Evolutionary conservation across 1,140 invertebrate genomes (phyloP).

Genomic region (Lepidurus arcticus): DNA sequence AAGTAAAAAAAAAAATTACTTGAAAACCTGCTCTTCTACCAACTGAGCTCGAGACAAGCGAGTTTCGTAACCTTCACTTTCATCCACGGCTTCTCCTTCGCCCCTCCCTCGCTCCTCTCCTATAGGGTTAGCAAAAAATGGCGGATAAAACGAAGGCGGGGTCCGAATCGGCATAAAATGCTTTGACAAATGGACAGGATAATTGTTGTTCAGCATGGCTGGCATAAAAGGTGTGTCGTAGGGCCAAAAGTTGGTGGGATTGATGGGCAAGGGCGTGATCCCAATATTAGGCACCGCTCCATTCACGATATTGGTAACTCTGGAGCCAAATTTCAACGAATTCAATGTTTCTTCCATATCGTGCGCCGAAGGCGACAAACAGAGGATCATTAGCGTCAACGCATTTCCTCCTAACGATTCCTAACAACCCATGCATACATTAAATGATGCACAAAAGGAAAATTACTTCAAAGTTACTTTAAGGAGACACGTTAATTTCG

Average conservation of each 20-base stretch:
- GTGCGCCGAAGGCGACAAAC: constrained; percentile 44
- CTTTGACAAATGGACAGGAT: not conserved
- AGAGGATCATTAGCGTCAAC: constrained; percentile 48
- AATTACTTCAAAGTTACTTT: constrained; percentile 13
- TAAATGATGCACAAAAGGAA: not conserved
- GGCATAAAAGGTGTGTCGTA: not conserved
- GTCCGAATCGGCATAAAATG: constrained; percentile 22
- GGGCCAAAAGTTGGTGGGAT: not conserved
- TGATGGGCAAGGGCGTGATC: constrained; percentile 23
- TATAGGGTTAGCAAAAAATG: constrained; percentile 21
- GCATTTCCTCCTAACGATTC: constrained; percentile 49
- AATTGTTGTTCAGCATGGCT: not conserved
- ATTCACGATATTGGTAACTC: constrained; percentile 31
- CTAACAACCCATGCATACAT: constrained; percentile 36
- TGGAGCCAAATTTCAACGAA: constrained; percentile 42
- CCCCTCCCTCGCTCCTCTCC: constrained; percentile 10
- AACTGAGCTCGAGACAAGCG: not conserved
- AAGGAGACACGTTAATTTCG: constrained; percentile 31
- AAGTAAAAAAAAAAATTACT: not conserved
- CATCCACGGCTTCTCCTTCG: constrained; percentile 7
- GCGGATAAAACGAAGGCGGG: constrained; percentile 18
- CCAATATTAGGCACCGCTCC: constrained; percentile 28
- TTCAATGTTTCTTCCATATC: constrained; percentile 48
- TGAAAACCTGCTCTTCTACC: constrained; percentile 32
- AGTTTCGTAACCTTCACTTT: constrained; percentile 26